Evolutionary conservation across 2,888 invertebrate genomes (phyloP), one percentile per base, ranked within the genome.

Genomic region (Andrena flavipes): DNA sequence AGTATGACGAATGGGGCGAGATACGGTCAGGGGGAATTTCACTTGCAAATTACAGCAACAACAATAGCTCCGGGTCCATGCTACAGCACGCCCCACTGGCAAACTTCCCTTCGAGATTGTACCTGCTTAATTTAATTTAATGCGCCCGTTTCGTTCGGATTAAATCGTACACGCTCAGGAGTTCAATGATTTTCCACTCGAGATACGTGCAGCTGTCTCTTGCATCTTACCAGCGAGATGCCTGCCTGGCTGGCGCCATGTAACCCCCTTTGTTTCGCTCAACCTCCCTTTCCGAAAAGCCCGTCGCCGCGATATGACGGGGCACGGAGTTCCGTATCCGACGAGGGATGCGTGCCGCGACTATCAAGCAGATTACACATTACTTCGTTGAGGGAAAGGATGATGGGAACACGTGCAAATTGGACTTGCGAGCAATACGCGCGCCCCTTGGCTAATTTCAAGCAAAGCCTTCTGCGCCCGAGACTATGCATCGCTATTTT

Each of bases 361-460:
- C 87, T 89, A 84, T 85, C 88, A 87, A 89, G 82, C 71, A 84
- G 84, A 84, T 87, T 79, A 85, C 85, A 87, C 86, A 87, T 88
- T 89, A 87, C 85, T 83, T 84, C 74, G 82, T 33, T 56, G 69
- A 26, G 79, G 54, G 72, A 82, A 77, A 73, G 63, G 77, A 84
- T 76, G 82, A 84, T 71, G 77, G 79, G 84, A 82, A 71, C 79
- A 86, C 86, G 87, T 84, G 86, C 59, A 81, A 86, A 88, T 79
- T 73, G 79, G 76, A 80, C 74, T 69, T 68, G 62, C 62, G 48
- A 56, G 84, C 51, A 73, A 76, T 83, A 62, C 75, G 64, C 54
- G 65, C 60, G 30, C 59, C 56, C 63, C 63, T 59, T 42, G 51
- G 59, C 42, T 87, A 77, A 86, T 76, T 73, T 64, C 77, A 80